Evolutionary conservation across 2,888 invertebrate species (phyloP).

Genomic region (Metallyticus violacea): DNA sequence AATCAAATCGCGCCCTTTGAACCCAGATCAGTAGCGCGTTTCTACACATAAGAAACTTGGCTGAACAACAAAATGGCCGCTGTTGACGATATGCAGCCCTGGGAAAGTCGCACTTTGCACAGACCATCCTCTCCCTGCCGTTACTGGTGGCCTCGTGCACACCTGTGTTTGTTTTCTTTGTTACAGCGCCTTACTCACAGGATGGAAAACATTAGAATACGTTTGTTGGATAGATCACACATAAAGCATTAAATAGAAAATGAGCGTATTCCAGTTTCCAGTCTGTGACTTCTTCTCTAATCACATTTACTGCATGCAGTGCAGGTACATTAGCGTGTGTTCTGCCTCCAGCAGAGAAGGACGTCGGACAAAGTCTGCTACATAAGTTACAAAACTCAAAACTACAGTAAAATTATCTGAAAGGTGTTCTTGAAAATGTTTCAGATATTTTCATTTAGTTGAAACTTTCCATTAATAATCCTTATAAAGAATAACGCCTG

Average conservation of each 20-base stretch:
- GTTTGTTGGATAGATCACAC: neutral
- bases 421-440: too few species aligned
- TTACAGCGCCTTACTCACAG: neutral
- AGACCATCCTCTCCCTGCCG: neutral
- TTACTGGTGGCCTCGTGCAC: neutral
- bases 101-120: too few species aligned
- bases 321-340: neutral
- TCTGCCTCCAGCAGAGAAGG: neutral
- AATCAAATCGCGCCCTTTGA: too few species aligned
- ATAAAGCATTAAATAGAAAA: neutral
- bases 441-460: too few species aligned
- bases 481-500: too few species aligned
- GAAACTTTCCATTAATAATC: too few species aligned
- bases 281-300: neutral
- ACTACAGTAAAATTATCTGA: too few species aligned
- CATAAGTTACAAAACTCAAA: too few species aligned
- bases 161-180: neutral
- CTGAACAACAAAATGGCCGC: too few species aligned
- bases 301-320: constrained; percentile 13
- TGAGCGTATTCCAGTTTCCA: neutral
- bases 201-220: neutral
- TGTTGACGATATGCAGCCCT: too few species aligned
- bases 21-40: too few species aligned
- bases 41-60: too few species aligned
- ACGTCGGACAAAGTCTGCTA: neutral